These are phyloP conservation scores for Apus apus DNA, from an alignment of 2,113 vertebrate genomes.

Conservation along the genomic window DNA sequence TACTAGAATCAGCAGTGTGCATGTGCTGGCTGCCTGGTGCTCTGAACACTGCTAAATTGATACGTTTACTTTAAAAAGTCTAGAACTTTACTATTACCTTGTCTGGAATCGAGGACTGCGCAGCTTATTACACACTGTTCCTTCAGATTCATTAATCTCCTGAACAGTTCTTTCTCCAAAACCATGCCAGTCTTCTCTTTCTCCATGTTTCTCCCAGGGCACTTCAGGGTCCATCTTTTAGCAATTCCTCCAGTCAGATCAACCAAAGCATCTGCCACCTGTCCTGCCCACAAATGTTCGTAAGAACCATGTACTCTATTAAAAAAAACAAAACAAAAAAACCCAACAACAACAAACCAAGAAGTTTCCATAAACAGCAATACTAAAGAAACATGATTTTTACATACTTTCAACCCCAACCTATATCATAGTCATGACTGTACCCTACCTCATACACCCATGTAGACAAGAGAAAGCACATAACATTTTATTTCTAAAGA, in stretches of 20 bases:
- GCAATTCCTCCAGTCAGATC: constrained; percentile 91
- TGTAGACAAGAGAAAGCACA: neutral
- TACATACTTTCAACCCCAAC: neutral
- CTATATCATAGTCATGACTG: neutral
- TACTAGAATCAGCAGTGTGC: neutral
- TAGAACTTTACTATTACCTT: constrained; percentile 72
- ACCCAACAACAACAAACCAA: too few relatives aligned
- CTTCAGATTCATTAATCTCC: constrained; percentile 80
- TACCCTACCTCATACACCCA: neutral
- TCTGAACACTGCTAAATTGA: neutral
- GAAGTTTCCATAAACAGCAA: neutral
- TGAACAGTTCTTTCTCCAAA: constrained; percentile 73
- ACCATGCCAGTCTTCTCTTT: constrained; percentile 50
- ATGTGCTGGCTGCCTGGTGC: neutral
- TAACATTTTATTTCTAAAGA: neutral
- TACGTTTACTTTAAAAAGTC: neutral
- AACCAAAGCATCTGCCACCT: constrained; percentile 93
- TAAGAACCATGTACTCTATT: constrained; percentile 89
- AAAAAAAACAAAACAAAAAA: neutral
- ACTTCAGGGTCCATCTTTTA: constrained; percentile 86
- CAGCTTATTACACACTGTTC: constrained; percentile 88
- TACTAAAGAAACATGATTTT: neutral
- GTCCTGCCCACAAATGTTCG: constrained; percentile 92
- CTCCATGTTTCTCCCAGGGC: neutral
- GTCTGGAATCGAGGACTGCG: constrained; percentile 82